Base-by-base conservation (phyloP, 2,888 invertebrate genomes). In the Copidosoma aretas region DNA sequence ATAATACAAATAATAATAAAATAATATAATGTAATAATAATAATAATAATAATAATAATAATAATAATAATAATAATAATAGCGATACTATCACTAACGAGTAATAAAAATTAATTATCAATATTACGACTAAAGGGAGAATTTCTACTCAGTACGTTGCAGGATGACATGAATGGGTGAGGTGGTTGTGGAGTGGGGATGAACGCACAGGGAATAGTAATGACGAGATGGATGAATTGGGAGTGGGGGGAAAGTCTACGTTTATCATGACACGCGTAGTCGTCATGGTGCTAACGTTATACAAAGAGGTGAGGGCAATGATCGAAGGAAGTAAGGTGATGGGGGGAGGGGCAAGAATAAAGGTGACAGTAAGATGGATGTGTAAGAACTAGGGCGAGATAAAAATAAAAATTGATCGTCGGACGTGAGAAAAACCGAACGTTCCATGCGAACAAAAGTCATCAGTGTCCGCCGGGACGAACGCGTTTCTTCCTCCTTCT, bases 1-100 rank as follows among this genome's bases (percentile, higher is more conserved):
- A 80, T 79, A 79, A 78, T 80, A 80, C 79, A 79, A 79, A 81
- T 82, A 80, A 80, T 81, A 79, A 78, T 79, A 81, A 67, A n/a
- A n/a, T n/a, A n/a, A n/a, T n/a, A n/a, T n/a, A n/a, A n/a, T n/a
- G n/a, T 77, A 77, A 76, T 79, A 77, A 79, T 79, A 79, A 75
- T 76, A 79, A 80, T 78, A 79, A 78, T 78, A 78, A 77, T 79
- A 78, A 76, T 75, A 72, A 75, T 76, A 70, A 60, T 64, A 74
- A 66, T 75, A 73, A 71, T 74, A 74, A 74, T 74, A 73, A 67
- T 73, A 73, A 77, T 77, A 78, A 77, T 76, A 75, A 46, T 64
- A 74, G 65, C 60, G 68, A 69, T 72, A 73, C 64, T 73, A 69
- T 67, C 73, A 73, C 68, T 73, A 69, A 69, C 67, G 68, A 65